These are phyloP conservation scores for Rhyzopertha dominica DNA, from an alignment of 1,140 invertebrate genomes.

Conservation along the genomic window DNA sequence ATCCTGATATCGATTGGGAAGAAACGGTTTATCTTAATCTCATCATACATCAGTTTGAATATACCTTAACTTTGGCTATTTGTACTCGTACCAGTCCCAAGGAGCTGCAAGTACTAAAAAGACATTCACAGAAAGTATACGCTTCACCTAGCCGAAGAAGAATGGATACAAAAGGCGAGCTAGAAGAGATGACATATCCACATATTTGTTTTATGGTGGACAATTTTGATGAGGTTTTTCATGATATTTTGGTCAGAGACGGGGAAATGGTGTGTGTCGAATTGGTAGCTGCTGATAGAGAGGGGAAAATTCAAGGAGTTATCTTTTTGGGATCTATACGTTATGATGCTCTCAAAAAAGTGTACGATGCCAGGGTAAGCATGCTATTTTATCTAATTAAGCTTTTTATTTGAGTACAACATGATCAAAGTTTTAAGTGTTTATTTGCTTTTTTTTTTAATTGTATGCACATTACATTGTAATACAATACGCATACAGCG, in stretches of 20 bases:
- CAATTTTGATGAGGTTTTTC: constrained; percentile 98
- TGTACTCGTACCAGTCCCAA: constrained; percentile 96
- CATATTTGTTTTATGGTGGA: constrained; percentile 99
- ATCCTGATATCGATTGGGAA: constrained; percentile 97
- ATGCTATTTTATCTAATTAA: too few relatives aligned
- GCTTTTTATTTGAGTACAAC: too few relatives aligned
- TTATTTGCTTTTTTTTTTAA: too few relatives aligned
- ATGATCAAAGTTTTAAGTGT: too few relatives aligned
- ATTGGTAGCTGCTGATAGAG: constrained; percentile 83
- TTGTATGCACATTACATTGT: too few relatives aligned
- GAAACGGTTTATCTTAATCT: constrained; percentile 99
- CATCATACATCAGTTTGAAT: constrained; percentile 98
- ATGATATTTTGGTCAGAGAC: constrained; percentile 91
- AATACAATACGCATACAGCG: too few relatives aligned
- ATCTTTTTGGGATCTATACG: constrained; percentile 95
- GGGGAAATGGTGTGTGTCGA: constrained; percentile 99
- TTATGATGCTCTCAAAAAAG: constrained; percentile 93
- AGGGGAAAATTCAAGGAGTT: constrained; percentile 79
- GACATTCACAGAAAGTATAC: constrained; percentile 94
- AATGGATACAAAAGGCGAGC: constrained; percentile 97
- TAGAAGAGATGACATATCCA: constrained; percentile 98
- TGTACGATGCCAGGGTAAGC: constrained; percentile 92
- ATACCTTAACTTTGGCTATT: constrained; percentile 93
- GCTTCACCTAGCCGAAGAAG: constrained; percentile 91
- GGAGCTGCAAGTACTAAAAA: constrained; percentile 88